A percentile compares a stretch with the other conserved stretches of the same genome.
Conservation (phyloP, 1,140 invertebrate genomes). For the Coelopa frigida region DNA sequence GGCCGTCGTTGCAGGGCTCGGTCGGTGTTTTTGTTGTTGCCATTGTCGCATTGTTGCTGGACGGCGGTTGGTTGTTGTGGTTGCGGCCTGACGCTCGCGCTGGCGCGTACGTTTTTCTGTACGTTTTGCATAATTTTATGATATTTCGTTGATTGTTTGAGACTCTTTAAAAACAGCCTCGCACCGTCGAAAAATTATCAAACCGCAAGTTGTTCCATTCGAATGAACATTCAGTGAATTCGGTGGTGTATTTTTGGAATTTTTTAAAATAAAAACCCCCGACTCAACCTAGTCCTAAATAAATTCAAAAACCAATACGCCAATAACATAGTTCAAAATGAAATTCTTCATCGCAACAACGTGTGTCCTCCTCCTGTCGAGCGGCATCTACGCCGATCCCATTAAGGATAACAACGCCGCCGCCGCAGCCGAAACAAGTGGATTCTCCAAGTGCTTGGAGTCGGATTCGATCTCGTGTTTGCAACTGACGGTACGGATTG, state of each 20-base stretch:
- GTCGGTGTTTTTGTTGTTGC: slow-evolving; percentile 10
- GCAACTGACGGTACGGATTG: slow-evolving; percentile 51
- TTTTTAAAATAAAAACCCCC: too few relatives aligned
- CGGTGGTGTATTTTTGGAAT: slow-evolving; percentile 30
- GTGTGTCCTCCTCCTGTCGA: slow-evolving; percentile 40
- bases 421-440: slow-evolving; percentile 22
- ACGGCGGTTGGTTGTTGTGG: too few relatives aligned
- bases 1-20: background rate
- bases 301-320: too few relatives aligned
- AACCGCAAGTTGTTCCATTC: slow-evolving; percentile 46
- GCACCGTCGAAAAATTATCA: slow-evolving; percentile 44
- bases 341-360: slow-evolving; percentile 23
- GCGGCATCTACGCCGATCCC: slow-evolving; percentile 40
- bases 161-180: slow-evolving; percentile 46
- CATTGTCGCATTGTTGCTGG: background rate
- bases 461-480: slow-evolving; percentile 61
- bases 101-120: slow-evolving; percentile 21
- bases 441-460: slow-evolving; percentile 50
- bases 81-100: too few relatives aligned
- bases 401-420: slow-evolving; percentile 21
- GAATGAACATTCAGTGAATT: slow-evolving; percentile 45
- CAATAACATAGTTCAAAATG: slow-evolving; percentile 14
- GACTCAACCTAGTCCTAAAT: too few relatives aligned
- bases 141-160: slow-evolving; percentile 30
- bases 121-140: slow-evolving; percentile 18